Base-by-base conservation (phyloP, 1,140 invertebrate species). In the Leptopilina boulardi region DNA sequence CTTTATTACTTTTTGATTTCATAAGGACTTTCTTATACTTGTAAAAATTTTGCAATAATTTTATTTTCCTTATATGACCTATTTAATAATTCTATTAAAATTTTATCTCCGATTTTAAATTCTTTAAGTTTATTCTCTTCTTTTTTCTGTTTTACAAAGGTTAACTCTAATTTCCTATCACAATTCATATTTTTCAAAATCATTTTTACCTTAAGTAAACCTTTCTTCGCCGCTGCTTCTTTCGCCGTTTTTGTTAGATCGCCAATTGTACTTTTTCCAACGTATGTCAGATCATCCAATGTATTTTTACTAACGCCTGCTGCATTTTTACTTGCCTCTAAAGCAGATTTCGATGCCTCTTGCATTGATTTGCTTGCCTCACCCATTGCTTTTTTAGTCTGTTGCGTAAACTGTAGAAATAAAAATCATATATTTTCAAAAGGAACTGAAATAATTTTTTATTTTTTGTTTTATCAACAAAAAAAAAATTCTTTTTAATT, bases 191-290 rank as follows among this genome's bases (percentile, higher is more conserved):
- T n/a, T n/a, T n/a, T n/a, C 10, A 26, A 66, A 70, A 13, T 8
- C 3, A 23, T 42, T 59, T 47, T 70, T 90, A 95, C 95, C 92
- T 97, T 96, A 13, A 97, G 89, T 44, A 97, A 91, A 71, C 96
- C 96, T 88, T 97, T 97, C 84, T 97, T 97, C 1, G 94, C 92
- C 13, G 95, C 96, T 13, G 92, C 96, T 91, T 97, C 96, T 85
- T 97, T 96, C 3, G 96, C 96, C 85, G 95, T 96, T 88, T 98
- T 98, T 0, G 97, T 98, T n/a, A 97, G 91, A 88, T 97, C 97
- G 10, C 95, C 96, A 44, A 97, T 91, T 2, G 96, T 97, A 30
- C 94, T 96, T 87, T 96, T 97, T 1, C 96, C 94, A 4, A 97
- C 96, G 86, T 97, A 97, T 0, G 96, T 96, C 11, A 97, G 91